Evolutionary conservation across 1,140 invertebrate genomes (phyloP).

Genomic region (Melanaphis sacchari): DNA sequence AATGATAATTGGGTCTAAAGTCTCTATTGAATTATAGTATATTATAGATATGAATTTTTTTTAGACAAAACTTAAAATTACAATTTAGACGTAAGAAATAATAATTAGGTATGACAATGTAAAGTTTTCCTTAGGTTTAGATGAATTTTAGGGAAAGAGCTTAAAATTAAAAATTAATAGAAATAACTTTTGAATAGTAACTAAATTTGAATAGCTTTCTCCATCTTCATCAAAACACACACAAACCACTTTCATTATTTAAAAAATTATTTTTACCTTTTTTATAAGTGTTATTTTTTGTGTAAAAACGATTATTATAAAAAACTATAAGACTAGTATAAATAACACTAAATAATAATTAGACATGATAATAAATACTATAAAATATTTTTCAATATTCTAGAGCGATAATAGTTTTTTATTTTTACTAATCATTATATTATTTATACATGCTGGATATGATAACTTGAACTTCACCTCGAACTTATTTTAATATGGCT

Average conservation of each 20-base stretch:
- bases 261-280: too few species aligned
- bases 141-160: too few species aligned
- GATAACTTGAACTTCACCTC: neutral
- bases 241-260: too few species aligned
- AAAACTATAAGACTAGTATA: neutral
- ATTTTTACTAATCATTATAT: neutral
- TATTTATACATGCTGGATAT: neutral
- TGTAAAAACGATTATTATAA: too few species aligned
- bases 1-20: neutral
- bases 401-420: neutral
- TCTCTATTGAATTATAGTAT: neutral
- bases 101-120: too few species aligned
- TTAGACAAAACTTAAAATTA: neutral
- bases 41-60: neutral
- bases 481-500: neutral
- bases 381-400: neutral
- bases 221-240: too few species aligned
- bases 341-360: neutral
- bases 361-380: neutral
- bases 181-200: too few species aligned
- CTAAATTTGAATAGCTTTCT: too few species aligned
- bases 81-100: too few species aligned
- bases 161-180: too few species aligned
- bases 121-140: too few species aligned
- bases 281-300: too few species aligned